Conservation (phyloP, 2,113 vertebrate species). For the Tachysurus vachellii region DNA sequence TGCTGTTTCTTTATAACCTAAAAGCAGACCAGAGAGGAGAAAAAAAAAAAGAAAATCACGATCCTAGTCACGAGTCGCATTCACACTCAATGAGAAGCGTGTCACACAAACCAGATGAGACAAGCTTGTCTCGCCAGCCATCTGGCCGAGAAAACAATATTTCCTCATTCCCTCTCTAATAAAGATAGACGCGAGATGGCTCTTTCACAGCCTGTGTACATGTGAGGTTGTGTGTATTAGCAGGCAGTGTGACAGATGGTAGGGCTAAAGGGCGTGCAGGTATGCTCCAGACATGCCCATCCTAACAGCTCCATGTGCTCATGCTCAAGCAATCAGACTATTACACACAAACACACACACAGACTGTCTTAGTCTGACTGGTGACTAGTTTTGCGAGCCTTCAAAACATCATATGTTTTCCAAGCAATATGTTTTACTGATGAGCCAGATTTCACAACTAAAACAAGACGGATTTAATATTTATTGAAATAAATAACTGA, state of each 20-base stretch:
- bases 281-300: slow-evolving; percentile 36
- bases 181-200: slow-evolving; percentile 35
- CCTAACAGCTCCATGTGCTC: slow-evolving; percentile 16
- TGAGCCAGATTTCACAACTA: neutral
- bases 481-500: neutral
- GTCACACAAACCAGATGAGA: slow-evolving; percentile 47
- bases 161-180: slow-evolving; percentile 48
- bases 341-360: neutral
- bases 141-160: slow-evolving; percentile 55
- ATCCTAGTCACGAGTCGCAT: slow-evolving; percentile 34
- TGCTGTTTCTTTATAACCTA: neutral
- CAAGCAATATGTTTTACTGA: slow-evolving; percentile 11
- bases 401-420: slow-evolving; percentile 22
- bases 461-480: neutral
- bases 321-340: neutral
- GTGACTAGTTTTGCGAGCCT: neutral
- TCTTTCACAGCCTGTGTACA: slow-evolving; percentile 27
- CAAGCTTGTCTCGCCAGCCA: slow-evolving; percentile 43
- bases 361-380: neutral
- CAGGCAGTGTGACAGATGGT: slow-evolving; percentile 38
- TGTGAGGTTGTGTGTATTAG: slow-evolving; percentile 25
- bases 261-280: slow-evolving; percentile 31
- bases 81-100: slow-evolving; percentile 28
- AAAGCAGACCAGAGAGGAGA: neutral
- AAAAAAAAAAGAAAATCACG: neutral